Conservation (phyloP, 53 echinoderm and acorn worm genomes). For the Henricia sp. region DNA sequence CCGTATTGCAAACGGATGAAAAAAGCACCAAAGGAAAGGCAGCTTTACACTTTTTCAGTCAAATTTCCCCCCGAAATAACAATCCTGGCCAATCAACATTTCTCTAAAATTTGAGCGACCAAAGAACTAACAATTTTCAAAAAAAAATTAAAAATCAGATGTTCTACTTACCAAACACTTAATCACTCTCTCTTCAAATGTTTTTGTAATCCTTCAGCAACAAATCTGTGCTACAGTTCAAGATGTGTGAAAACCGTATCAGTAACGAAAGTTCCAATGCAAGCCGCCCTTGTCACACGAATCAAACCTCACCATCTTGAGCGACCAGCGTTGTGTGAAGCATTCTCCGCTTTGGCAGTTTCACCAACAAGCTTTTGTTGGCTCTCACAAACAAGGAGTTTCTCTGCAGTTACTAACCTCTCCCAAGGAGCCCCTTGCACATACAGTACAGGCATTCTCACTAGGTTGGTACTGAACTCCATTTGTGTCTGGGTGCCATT, state of each 20-base stretch:
- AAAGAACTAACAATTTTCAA: no score
- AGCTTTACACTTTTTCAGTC: no score
- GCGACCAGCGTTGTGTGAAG: not conserved
- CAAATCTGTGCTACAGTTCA: slow-evolving; percentile 24
- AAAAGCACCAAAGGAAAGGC: no score
- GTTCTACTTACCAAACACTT: no score
- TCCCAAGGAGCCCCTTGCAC: not conserved
- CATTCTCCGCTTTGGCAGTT: not conserved
- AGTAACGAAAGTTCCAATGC: not conserved
- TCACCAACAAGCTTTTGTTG: not conserved
- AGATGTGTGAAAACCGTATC: not conserved
- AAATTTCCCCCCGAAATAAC: no score
- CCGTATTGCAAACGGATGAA: no score
- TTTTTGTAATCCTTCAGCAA: slow-evolving; percentile 13
- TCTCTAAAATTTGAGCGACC: no score
- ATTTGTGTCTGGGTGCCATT: not conserved
- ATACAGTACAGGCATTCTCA: slow-evolving; percentile 5
- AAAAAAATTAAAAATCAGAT: no score
- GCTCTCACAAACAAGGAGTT: slow-evolving; percentile 1
- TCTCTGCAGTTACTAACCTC: not conserved
- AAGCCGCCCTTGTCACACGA: not conserved
- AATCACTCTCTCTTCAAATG: no score
- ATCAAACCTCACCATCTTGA: not conserved
- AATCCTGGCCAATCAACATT: no score
- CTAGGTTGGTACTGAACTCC: not conserved